Conservation (phyloP, 37 sponge, comb jelly and placozoan species). For the Axinella damicornis region DNA sequence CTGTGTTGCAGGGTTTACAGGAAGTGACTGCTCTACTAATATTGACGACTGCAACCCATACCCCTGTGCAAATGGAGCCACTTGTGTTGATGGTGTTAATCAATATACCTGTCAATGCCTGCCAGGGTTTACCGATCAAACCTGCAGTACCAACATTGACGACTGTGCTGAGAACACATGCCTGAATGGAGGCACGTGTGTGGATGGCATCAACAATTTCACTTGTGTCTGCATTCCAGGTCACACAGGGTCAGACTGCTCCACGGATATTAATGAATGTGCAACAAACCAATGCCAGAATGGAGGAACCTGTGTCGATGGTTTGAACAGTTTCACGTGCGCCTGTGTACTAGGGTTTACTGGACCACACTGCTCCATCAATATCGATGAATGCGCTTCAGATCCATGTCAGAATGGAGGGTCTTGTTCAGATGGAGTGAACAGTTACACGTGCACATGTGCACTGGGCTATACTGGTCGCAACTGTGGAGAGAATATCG, state of each 20-base stretch:
- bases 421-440: slow-evolving; percentile 44
- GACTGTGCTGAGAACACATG: slow-evolving; percentile 58
- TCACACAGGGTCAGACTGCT: slow-evolving; percentile 60
- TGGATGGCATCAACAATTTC: slow-evolving; percentile 45
- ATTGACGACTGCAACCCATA: slow-evolving; percentile 61
- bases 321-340: slow-evolving; percentile 37
- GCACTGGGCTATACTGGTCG: slow-evolving; percentile 56
- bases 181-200: slow-evolving; percentile 62
- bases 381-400: slow-evolving; percentile 64
- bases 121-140: slow-evolving; percentile 57
- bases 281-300: slow-evolving; percentile 58
- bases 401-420: slow-evolving; percentile 67
- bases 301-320: slow-evolving; percentile 55
- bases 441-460: slow-evolving; percentile 66
- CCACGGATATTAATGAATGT: slow-evolving; percentile 59
- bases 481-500: slow-evolving; percentile 55
- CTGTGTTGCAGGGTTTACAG: slow-evolving; percentile 70
- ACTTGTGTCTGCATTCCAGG: slow-evolving; percentile 60
- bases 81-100: slow-evolving; percentile 44
- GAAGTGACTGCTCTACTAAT: slow-evolving; percentile 61
- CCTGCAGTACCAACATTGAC: slow-evolving; percentile 62
- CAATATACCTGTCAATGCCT: slow-evolving; percentile 52
- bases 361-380: slow-evolving; percentile 61
- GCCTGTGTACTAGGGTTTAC: slow-evolving; percentile 61
- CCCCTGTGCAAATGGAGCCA: slow-evolving; percentile 69